A percentile compares a stretch with the other conserved stretches of the same genome.
phyloP scores from a whole-genome alignment of 2,888 invertebrate genomes.

The Drosophila anomalipes region DNA sequence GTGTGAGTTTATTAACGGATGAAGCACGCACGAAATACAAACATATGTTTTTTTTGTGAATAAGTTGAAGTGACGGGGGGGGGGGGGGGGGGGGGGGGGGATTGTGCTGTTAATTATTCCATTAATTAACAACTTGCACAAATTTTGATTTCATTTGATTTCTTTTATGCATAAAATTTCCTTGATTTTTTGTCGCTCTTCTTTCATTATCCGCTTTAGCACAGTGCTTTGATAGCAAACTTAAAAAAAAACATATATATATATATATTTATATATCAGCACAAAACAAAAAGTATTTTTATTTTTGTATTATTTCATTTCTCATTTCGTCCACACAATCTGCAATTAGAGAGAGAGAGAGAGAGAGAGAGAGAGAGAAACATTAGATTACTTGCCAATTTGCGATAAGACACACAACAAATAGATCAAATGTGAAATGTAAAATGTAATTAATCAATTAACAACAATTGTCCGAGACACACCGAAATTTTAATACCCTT shows the following conservation, averaged over 20 bases:
- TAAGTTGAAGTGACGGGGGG: too few species aligned
- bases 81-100: neutral
- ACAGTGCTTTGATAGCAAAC: slow-evolving; percentile 29
- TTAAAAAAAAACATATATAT: slow-evolving; percentile 29
- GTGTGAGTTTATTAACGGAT: slow-evolving; percentile 8
- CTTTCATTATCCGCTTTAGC: slow-evolving; percentile 36
- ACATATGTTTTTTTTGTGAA: slow-evolving; percentile 1
- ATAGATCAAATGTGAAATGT: slow-evolving; percentile 5
- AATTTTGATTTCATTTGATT: slow-evolving; percentile 22
- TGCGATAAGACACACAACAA: slow-evolving; percentile 27
- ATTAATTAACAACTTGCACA: slow-evolving; percentile 54
- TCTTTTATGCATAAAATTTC: slow-evolving; percentile 1
- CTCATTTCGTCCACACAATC: slow-evolving; percentile 32
- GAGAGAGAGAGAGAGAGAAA: neutral
- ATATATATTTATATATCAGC: slow-evolving; percentile 6
- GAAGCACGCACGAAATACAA: slow-evolving; percentile 16
- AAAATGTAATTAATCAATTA: slow-evolving; percentile 3
- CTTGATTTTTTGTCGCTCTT: slow-evolving; percentile 3
- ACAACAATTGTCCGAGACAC: neutral
- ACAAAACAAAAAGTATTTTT: slow-evolving; percentile 46
- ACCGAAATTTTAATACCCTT: neutral
- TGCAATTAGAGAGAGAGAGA: slow-evolving; percentile 37
- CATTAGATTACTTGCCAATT: slow-evolving; percentile 47
- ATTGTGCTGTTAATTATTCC: slow-evolving; percentile 20
- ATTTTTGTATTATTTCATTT: slow-evolving; percentile 2